phyloP scores from a whole-genome alignment of 2,888 invertebrate genomes.

The Drosophila borborema region DNA sequence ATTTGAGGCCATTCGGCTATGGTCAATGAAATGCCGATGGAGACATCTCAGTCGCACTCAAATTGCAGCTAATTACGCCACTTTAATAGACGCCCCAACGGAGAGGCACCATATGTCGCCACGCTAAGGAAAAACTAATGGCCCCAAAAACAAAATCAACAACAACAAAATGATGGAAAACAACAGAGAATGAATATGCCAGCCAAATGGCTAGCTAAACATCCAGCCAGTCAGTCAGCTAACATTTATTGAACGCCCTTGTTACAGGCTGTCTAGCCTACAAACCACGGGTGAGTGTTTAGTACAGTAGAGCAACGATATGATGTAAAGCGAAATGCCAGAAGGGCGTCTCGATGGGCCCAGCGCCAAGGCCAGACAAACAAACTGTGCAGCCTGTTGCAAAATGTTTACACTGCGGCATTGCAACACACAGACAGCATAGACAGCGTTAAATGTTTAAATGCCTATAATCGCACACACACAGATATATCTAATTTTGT shows the following conservation, averaged over 20 bases:
- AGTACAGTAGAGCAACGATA: slow-evolving; percentile 29
- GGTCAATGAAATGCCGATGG: slow-evolving; percentile 68
- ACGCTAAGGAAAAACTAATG: slow-evolving; percentile 47
- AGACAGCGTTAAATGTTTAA: slow-evolving; percentile 2
- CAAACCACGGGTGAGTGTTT: slow-evolving; percentile 13
- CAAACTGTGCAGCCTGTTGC: slow-evolving; percentile 55
- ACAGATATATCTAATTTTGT: slow-evolving; percentile 25
- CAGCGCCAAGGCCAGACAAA: slow-evolving; percentile 45
- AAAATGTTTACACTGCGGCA: slow-evolving; percentile 42
- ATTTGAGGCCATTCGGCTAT: slow-evolving; percentile 51
- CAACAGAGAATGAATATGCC: slow-evolving; percentile 22
- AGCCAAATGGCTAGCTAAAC: slow-evolving; percentile 3
- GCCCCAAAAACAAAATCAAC: slow-evolving; percentile 29
- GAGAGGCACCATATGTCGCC: slow-evolving; percentile 56
- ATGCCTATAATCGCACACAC: not conserved
- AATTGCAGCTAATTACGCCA: slow-evolving; percentile 68
- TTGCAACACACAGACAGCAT: slow-evolving; percentile 35
- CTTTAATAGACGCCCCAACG: slow-evolving; percentile 65
- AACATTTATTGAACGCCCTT: slow-evolving; percentile 26
- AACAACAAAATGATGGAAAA: slow-evolving; percentile 26
- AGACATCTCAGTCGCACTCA: slow-evolving; percentile 55
- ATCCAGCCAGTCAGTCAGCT: slow-evolving; percentile 1
- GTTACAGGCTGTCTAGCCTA: slow-evolving; percentile 16
- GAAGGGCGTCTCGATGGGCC: slow-evolving; percentile 15
- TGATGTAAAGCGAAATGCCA: slow-evolving; percentile 30